Evolutionary conservation across 2,797 vertebrate genomes (phyloP), one percentile per base, ranked within the genome.

Genomic region (Dryobates pubescens): DNA sequence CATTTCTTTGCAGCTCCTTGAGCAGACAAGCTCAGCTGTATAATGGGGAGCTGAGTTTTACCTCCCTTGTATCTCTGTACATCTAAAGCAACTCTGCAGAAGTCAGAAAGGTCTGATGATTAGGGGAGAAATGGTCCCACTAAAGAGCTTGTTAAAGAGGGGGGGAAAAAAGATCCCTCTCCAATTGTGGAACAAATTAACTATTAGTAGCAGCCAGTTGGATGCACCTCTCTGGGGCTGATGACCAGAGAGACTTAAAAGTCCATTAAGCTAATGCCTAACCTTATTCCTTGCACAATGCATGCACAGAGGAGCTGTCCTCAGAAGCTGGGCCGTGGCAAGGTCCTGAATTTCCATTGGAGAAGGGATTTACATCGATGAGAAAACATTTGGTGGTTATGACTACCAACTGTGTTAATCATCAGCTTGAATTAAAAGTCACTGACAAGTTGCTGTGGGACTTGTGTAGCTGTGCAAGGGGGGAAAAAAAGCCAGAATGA

Each of bases 401-500:
- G 8, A 16, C 45, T 91, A 76, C 82, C 87, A 59, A 82, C 62
- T 54, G 85, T 0, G 9, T 90, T 95, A 95, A 96, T 96, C 94
- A 86, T 68, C 7, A 0, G 20, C 49, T 88, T 71, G 64, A 88
- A 94, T 95, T 92, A 91, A 91, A 86, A 96, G 65, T 92, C 93
- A 92, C 82, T 71, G 87, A 92, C 34, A 80, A 91, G 90, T 58
- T 86, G 79, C 92, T 92, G 7, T 56, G 93, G 90, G 94, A 92
- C 74, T 88, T 0, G 0, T 10, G 64, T 22, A 71, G 77, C 77
- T 75, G 10, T 45, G 85, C 7, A 29, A 65, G 80, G 78, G 38
- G 36, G 36, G 58, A 53, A 32, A 5, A 69, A 86, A 43, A 74
- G 43, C 17, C 77, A 77, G 72, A 88, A 88, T 0, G 67, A 94